A percentile compares a stretch with the other conserved stretches of the same genome.
Conservation (phyloP, 2,113 vertebrate genomes). For the Neogobius melanostomus region DNA sequence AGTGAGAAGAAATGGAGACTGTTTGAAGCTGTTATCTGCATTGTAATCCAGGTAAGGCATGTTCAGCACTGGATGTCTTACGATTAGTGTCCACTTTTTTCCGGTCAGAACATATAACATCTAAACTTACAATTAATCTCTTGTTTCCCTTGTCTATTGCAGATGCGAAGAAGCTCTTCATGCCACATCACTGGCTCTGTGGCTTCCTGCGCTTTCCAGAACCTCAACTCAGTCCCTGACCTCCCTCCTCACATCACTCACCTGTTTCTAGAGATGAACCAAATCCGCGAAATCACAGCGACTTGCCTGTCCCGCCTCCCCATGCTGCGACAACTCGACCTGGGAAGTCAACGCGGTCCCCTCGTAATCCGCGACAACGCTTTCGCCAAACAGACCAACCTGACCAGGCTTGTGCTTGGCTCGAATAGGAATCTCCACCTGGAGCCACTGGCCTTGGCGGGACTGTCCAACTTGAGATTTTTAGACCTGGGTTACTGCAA, state of each 20-base stretch:
- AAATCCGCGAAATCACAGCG: constrained; percentile 71
- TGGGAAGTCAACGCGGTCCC: constrained; percentile 60
- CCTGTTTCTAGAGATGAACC: constrained; percentile 77
- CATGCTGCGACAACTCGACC: constrained; percentile 68
- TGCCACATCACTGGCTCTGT: constrained; percentile 62
- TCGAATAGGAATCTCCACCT: constrained; percentile 60
- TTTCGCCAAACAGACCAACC: constrained; percentile 78
- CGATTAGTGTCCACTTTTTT: no score
- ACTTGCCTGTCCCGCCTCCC: constrained; percentile 76
- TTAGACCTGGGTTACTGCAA: constrained; percentile 75
- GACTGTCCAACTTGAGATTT: constrained; percentile 68
- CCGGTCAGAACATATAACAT: no score
- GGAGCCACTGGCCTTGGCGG: constrained; percentile 79
- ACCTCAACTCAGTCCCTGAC: constrained; percentile 73
- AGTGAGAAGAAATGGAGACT: constrained; percentile 35
- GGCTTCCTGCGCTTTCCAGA: constrained; percentile 59
- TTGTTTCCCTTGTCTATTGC: neutral
- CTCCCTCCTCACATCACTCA: constrained; percentile 69
- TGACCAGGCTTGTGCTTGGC: constrained; percentile 76
- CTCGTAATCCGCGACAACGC: constrained; percentile 76
- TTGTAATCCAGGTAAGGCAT: constrained; percentile 63
- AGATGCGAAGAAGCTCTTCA: constrained; percentile 43
- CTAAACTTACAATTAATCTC: neutral
- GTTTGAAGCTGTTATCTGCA: constrained; percentile 24
- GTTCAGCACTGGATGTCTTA: neutral